Evolutionary conservation across 2,113 vertebrate species (phyloP).

Genomic region (Sorex araneus): DNA sequence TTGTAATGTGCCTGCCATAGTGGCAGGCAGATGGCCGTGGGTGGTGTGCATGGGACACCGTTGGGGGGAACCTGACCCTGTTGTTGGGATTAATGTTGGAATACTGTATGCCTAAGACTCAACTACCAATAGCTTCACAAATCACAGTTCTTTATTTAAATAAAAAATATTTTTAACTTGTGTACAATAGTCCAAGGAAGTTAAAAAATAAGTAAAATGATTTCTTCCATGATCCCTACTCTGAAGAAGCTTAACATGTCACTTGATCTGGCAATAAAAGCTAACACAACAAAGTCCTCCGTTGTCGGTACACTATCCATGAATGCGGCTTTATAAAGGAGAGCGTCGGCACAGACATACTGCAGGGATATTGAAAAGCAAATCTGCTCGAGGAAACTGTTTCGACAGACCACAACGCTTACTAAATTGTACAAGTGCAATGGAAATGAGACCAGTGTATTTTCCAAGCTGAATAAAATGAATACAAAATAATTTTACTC

Average conservation of each 20-base stretch:
- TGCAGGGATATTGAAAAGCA: background rate
- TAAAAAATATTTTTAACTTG: background rate
- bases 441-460: conserved; percentile 47
- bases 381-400: background rate
- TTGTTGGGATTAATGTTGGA: no score
- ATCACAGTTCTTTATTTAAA: no score
- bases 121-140: no score
- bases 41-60: no score
- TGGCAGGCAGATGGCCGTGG: no score
- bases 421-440: background rate
- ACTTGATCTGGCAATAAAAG: background rate
- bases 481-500: conserved; percentile 71
- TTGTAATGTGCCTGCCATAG: no score
- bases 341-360: background rate
- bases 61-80: no score
- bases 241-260: background rate
- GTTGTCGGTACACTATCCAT: background rate
- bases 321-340: background rate
- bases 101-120: no score
- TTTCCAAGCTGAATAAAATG: conserved; percentile 67
- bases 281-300: background rate
- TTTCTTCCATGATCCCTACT: background rate
- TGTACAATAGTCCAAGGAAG: background rate
- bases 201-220: conserved; percentile 22
- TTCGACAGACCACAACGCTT: background rate